Percentiles rank a stretch among this genome's conserved stretches.
Evolutionary conservation across 1,140 invertebrate species (phyloP).

Genomic region (Megalonaias nervosa): DNA sequence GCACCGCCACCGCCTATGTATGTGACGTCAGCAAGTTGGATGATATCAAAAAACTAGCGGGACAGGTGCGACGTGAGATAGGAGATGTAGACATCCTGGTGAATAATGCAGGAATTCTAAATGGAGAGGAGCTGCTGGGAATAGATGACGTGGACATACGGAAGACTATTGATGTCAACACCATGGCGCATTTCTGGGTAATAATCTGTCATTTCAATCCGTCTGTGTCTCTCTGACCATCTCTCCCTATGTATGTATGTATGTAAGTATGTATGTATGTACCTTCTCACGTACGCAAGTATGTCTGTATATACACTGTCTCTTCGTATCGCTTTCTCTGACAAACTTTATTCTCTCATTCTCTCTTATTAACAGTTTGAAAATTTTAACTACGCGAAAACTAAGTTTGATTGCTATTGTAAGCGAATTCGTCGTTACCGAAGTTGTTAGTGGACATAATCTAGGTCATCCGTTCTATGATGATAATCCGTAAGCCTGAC

Average conservation of each 20-base stretch:
- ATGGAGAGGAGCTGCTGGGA: conserved; percentile 85
- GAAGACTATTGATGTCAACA: conserved; percentile 78
- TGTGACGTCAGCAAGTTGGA: conserved; percentile 59
- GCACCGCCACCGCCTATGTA: conserved; percentile 41
- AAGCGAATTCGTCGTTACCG: background rate
- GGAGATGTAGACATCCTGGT: conserved; percentile 90
- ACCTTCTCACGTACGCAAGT: too few species aligned
- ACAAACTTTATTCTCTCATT: background rate
- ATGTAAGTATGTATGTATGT: background rate
- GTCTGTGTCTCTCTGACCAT: background rate
- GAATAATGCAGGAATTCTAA: conserved; percentile 95
- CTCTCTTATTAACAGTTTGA: too few species aligned
- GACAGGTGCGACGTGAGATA: conserved; percentile 78
- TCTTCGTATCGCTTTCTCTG: background rate
- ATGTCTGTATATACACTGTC: too few species aligned
- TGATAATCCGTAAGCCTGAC: too few species aligned
- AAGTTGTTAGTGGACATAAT: too few species aligned
- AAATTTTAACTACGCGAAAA: too few species aligned
- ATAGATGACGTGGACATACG: conserved; percentile 81
- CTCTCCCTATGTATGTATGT: background rate
- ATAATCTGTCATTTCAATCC: conserved; percentile 15
- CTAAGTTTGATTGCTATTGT: background rate
- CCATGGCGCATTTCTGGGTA: conserved; percentile 79
- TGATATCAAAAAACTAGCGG: conserved; percentile 43
- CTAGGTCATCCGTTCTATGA: too few species aligned